Conservation (phyloP, 37 sponge, comb jelly and placozoan genomes). For the Chondrosia reniformis region DNA sequence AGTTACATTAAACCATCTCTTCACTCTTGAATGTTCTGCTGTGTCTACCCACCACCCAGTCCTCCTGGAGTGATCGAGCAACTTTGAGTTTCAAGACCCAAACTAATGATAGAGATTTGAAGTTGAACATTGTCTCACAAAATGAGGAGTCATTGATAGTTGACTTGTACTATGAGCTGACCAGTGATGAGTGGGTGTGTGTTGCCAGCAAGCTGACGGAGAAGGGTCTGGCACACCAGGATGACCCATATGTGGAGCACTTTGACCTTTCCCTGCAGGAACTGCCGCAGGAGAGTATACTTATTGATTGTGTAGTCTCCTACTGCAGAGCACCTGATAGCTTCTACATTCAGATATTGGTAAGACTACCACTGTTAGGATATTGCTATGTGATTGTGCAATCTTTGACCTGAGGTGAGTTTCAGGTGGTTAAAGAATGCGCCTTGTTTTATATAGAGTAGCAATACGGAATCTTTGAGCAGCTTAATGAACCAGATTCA, state of each 20-base stretch:
- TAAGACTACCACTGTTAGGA: too few species aligned
- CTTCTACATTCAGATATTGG: conserved; percentile 16
- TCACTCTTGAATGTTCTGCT: too few species aligned
- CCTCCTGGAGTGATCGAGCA: conserved; percentile 5
- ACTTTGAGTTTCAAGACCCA: conserved; percentile 4
- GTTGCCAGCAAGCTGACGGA: neutral
- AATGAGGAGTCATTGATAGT: neutral
- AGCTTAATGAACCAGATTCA: too few species aligned
- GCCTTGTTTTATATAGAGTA: too few species aligned
- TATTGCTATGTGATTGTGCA: too few species aligned
- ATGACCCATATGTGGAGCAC: neutral
- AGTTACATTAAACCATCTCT: too few species aligned
- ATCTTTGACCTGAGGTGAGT: too few species aligned
- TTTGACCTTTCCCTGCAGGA: neutral
- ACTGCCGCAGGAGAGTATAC: neutral
- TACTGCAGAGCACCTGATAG: neutral
- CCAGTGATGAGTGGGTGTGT: neutral
- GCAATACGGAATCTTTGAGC: too few species aligned
- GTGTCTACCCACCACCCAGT: too few species aligned
- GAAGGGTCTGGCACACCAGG: conserved; percentile 1
- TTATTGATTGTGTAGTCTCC: neutral
- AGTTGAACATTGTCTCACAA: neutral
- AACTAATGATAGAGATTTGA: neutral
- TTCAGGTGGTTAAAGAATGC: too few species aligned
- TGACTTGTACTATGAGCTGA: neutral